A percentile compares a stretch with the other conserved stretches of the same genome.
Evolutionary conservation across 2,113 vertebrate genomes (phyloP).

Genomic region (Nerophis ophidion): DNA sequence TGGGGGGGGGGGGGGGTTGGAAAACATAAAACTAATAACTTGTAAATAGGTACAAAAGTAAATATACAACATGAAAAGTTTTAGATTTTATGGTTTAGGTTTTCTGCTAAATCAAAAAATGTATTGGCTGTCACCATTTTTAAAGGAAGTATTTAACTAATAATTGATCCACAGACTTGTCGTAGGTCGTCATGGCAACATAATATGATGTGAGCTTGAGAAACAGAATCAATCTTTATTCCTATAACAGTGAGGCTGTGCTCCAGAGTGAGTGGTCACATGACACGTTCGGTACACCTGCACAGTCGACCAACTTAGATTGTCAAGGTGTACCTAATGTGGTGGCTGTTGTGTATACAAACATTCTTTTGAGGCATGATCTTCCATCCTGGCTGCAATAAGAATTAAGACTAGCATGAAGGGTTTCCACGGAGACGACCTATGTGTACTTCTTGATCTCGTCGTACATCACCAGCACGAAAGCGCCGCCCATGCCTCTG

Average conservation of each 20-base stretch:
- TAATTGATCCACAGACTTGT: too few species aligned
- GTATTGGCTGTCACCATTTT: too few species aligned
- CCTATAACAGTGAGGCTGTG: conserved; percentile 44
- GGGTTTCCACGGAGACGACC: conserved; percentile 34
- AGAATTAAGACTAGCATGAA: conserved; percentile 69
- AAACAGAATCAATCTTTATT: conserved; percentile 59
- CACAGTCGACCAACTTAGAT: background rate
- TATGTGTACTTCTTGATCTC: conserved; percentile 93
- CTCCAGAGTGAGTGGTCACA: conserved; percentile 42
- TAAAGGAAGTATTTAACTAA: too few species aligned
- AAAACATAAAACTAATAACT: too few species aligned
- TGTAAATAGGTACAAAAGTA: too few species aligned
- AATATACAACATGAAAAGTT: too few species aligned
- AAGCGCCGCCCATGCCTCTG: conserved; percentile 97
- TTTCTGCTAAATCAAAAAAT: too few species aligned
- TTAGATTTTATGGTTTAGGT: too few species aligned
- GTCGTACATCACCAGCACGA: conserved; percentile 96
- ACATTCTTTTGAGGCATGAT: conserved; percentile 48
- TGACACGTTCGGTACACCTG: conserved; percentile 22
- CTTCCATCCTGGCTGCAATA: conserved; percentile 35
- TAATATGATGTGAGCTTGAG: conserved; percentile 6
- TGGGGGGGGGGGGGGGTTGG: too few species aligned
- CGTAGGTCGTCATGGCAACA: conserved; percentile 3
- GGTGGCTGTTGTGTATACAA: conserved; percentile 39
- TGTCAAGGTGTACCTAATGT: background rate